Evolutionary conservation across 2,113 vertebrate species (phyloP).

Genomic region (Sceloporus tristichus): DNA sequence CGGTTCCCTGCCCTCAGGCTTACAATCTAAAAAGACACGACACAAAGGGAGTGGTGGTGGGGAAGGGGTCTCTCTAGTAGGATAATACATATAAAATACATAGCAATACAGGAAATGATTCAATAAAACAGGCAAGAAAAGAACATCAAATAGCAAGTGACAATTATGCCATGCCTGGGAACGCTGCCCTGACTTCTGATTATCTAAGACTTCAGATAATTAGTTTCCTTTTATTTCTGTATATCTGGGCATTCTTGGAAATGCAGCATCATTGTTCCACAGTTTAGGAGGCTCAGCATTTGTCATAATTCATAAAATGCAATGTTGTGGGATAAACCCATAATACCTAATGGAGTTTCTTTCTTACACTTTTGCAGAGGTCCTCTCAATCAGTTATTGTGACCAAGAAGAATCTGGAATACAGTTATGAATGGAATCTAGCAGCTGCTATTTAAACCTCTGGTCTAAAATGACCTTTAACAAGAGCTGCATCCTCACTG

Average conservation of each 20-base stretch:
- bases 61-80: no score
- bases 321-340: not conserved
- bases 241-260: not conserved
- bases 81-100: no score
- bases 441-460: not conserved
- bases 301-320: not conserved
- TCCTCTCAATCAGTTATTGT: not conserved
- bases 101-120: no score
- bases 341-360: not conserved
- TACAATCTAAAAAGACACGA: no score
- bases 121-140: no score
- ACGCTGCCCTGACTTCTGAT: no score
- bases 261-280: not conserved
- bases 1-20: no score
- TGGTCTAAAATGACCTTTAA: no score
- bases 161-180: no score
- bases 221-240: not conserved
- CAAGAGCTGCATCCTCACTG: no score
- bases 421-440: not conserved
- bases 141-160: no score
- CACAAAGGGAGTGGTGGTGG: no score
- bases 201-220: not conserved
- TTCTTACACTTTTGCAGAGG: not conserved
- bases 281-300: not conserved
- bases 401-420: not conserved